Evolutionary conservation across 2,888 invertebrate species (phyloP).

Genomic region (Panorpa germanica): DNA sequence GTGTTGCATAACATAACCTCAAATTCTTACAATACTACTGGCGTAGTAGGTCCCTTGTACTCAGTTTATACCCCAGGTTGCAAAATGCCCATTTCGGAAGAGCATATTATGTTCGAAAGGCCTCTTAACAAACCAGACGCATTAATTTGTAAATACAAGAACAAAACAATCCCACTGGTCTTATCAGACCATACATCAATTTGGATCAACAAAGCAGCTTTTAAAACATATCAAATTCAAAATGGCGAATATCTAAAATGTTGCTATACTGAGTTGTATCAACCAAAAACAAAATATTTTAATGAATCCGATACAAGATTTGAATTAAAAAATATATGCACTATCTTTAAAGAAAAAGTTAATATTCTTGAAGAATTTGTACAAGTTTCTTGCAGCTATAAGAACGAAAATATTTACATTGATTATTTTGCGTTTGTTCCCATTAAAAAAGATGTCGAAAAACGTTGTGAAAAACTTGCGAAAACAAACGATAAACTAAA

Average conservation of each 20-base stretch:
- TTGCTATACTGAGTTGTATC: slow-evolving; percentile 39
- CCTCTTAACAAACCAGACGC: slow-evolving; percentile 20
- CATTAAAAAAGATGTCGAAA: slow-evolving; percentile 18
- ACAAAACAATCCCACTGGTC: slow-evolving; percentile 18
- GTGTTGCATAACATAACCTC: too few relatives aligned
- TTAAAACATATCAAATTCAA: too few relatives aligned
- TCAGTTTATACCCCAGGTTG: slow-evolving; percentile 23
- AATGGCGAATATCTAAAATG: too few relatives aligned
- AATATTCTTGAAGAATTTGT: slow-evolving; percentile 43
- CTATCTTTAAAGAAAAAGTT: slow-evolving; percentile 26
- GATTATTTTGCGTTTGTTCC: slow-evolving; percentile 50
- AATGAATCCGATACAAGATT: slow-evolving; percentile 27
- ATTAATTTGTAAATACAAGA: slow-evolving; percentile 16
- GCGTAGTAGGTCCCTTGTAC: too few relatives aligned
- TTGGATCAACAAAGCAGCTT: slow-evolving; percentile 17
- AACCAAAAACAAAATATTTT: slow-evolving; percentile 28
- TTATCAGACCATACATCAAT: slow-evolving; percentile 16
- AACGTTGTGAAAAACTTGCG: too few relatives aligned
- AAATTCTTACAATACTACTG: too few relatives aligned
- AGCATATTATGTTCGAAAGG: slow-evolving; percentile 19
- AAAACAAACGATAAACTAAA: too few relatives aligned
- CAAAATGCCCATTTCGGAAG: slow-evolving; percentile 22
- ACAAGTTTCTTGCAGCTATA: slow-evolving; percentile 37
- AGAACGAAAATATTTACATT: slow-evolving; percentile 31
- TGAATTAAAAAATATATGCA: slow-evolving; percentile 28